Conservation (phyloP, 1,140 invertebrate species). For the Onthophagus taurus region DNA sequence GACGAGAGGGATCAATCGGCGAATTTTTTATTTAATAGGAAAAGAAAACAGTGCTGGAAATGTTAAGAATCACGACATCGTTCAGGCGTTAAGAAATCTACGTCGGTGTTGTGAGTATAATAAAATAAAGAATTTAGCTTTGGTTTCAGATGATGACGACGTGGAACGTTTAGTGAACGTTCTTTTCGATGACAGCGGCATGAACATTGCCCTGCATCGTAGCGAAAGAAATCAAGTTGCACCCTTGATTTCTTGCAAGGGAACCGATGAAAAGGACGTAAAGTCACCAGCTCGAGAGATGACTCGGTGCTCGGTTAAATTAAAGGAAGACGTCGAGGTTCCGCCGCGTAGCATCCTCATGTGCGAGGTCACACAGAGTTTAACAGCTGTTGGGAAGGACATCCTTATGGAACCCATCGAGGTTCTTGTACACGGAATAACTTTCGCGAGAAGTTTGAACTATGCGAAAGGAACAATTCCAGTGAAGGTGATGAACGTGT, state of each 20-base stretch:
- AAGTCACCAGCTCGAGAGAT: background rate
- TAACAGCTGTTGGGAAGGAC: background rate
- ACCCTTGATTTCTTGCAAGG: too few species aligned
- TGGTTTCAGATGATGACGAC: too few species aligned
- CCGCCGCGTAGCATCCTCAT: background rate
- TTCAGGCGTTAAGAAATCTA: too few species aligned
- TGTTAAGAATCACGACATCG: too few species aligned
- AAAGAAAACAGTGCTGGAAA: too few species aligned
- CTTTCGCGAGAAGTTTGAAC: background rate
- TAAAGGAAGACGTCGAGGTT: background rate
- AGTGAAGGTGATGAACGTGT: background rate
- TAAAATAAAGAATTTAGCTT: too few species aligned
- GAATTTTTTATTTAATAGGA: too few species aligned
- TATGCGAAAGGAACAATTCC: background rate
- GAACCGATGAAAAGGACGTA: background rate
- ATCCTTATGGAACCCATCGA: background rate
- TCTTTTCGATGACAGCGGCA: background rate
- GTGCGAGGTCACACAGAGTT: background rate
- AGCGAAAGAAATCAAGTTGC: too few species aligned
- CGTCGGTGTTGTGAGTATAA: too few species aligned
- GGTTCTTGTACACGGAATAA: background rate
- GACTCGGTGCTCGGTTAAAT: background rate
- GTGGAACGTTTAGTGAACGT: slow-evolving; percentile 16
- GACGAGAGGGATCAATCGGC: too few species aligned
- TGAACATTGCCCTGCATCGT: too few species aligned